Conservation (phyloP, 1,140 invertebrate genomes). For the Drosophila parvula region DNA sequence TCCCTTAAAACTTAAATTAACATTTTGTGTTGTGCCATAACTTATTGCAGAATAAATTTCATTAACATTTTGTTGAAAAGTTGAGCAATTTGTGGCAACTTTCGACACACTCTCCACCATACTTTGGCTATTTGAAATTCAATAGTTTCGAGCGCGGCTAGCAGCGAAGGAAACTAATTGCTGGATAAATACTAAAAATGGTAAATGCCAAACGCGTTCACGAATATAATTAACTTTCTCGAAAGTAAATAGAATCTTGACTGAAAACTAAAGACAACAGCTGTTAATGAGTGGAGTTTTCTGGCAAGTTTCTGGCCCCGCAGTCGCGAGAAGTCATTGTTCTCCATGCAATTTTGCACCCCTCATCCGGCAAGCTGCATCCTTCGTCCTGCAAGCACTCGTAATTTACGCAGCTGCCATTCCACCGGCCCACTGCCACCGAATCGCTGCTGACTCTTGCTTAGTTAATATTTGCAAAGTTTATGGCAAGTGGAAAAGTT, state of each 20-base stretch:
- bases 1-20: neutral
- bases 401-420: conserved; percentile 45
- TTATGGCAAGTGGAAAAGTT: conserved; percentile 65
- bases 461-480: conserved; percentile 73
- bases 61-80: conserved; percentile 42
- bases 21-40: neutral
- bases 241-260: conserved; percentile 73
- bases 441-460: conserved; percentile 50
- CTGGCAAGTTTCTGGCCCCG: conserved; percentile 46
- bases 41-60: neutral
- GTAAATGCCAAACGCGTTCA: conserved; percentile 28
- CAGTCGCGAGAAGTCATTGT: conserved; percentile 28
- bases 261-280: conserved; percentile 76
- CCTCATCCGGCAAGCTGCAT: conserved; percentile 11
- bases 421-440: neutral
- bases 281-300: conserved; percentile 77
- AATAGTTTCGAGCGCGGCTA: conserved; percentile 33
- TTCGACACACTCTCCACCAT: conserved; percentile 2
- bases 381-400: conserved; percentile 18
- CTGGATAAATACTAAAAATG: conserved; percentile 54
- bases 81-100: conserved; percentile 40
- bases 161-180: conserved; percentile 57
- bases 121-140: conserved; percentile 31
- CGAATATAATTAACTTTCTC: conserved; percentile 77
- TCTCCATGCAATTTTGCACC: conserved; percentile 1